A percentile compares a stretch with the other conserved stretches of the same genome.
Evolutionary conservation across 2,797 vertebrate genomes (phyloP).

Genomic region (Sebastes hubbsi): DNA sequence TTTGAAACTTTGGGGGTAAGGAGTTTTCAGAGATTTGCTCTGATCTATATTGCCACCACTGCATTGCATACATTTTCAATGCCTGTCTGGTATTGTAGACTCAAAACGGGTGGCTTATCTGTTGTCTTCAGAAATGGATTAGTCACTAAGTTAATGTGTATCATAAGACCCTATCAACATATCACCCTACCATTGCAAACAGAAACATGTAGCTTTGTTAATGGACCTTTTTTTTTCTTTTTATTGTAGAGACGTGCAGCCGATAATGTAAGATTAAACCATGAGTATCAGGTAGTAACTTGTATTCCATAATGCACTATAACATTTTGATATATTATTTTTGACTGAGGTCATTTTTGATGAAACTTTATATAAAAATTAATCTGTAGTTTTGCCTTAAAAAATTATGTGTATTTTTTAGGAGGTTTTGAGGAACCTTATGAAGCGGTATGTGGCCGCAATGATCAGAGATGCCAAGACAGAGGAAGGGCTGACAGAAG

Average conservation of each 20-base stretch:
- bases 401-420: conserved; percentile 59
- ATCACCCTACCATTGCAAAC: background rate
- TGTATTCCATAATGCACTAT: background rate
- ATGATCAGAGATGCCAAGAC: conserved; percentile 98
- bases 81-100: background rate
- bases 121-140: background rate
- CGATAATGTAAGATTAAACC: conserved; percentile 90
- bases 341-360: background rate
- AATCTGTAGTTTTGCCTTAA: background rate
- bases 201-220: background rate
- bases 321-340: background rate
- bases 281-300: conserved; percentile 92
- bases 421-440: conserved; percentile 95
- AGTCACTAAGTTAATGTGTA: background rate
- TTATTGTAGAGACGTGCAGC: conserved; percentile 89
- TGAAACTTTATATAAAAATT: background rate
- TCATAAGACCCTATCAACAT: background rate
- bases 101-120: background rate
- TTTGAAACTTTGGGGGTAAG: conserved; percentile 95
- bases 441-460: conserved; percentile 96
- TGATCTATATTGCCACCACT: background rate
- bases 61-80: background rate
- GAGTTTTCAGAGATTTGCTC: background rate
- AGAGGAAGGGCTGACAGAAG: conserved; percentile 94
- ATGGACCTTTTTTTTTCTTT: background rate